phyloP scores from a whole-genome alignment of 2,797 vertebrate genomes.

The Alca torda region DNA sequence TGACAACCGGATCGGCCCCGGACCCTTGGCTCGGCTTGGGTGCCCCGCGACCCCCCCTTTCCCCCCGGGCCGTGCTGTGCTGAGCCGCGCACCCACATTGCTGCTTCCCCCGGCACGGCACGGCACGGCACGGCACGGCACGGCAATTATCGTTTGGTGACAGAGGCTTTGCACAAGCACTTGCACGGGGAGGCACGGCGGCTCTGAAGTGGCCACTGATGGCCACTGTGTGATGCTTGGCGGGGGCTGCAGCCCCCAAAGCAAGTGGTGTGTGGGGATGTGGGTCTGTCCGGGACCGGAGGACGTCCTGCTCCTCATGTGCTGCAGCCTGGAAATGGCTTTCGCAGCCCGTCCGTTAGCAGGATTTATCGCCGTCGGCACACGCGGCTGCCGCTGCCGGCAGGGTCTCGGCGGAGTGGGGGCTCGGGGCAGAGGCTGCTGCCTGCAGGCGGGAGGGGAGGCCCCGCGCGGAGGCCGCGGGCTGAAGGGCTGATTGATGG shows the following conservation, averaged over 20 bases:
- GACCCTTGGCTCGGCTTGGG: rapidly evolving
- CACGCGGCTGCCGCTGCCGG: neutral
- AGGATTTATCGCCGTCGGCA: neutral
- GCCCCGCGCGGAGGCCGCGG: neutral
- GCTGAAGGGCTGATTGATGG: neutral
- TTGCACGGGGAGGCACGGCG: neutral
- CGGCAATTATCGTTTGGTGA: neutral
- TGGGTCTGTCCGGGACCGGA: neutral
- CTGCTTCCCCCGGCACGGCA: neutral
- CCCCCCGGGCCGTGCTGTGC: neutral
- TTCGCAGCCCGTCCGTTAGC: neutral
- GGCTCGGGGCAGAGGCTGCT: neutral
- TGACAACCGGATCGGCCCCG: too few species aligned
- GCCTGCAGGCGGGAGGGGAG: neutral
- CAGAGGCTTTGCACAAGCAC: neutral
- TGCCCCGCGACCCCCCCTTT: neutral
- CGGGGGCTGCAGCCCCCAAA: neutral
- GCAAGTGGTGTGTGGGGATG: rapidly evolving
- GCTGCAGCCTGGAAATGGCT: neutral
- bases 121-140: neutral
- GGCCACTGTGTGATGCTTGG: rapidly evolving
- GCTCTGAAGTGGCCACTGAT: neutral
- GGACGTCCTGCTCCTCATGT: rapidly evolving
- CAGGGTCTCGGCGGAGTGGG: neutral
- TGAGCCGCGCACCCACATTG: rapidly evolving